A percentile compares a stretch with the other conserved stretches of the same genome.
Evolutionary conservation across 2,888 invertebrate genomes (phyloP).

Genomic region (Tetheella fluctuosa): DNA sequence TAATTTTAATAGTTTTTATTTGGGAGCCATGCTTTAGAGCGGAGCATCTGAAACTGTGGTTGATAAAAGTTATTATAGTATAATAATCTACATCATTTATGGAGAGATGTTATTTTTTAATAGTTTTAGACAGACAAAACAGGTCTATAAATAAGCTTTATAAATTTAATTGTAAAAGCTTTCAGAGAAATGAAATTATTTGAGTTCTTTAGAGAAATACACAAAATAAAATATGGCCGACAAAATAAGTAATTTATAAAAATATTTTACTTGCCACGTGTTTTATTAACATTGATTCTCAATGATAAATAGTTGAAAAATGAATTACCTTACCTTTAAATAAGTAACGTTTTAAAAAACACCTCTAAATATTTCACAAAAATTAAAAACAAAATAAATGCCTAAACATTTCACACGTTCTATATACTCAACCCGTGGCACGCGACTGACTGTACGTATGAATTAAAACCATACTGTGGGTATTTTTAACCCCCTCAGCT

Average conservation of each 20-base stretch:
- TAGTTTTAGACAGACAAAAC: not conserved
- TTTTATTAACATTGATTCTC: not conserved
- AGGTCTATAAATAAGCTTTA: not conserved
- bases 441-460: constrained; percentile 50
- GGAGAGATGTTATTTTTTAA: not conserved
- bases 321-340: no score
- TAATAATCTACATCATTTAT: not conserved
- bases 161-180: not conserved
- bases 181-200: not conserved
- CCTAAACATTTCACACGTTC: constrained; percentile 19
- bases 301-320: no score
- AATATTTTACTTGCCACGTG: constrained; percentile 1
- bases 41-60: not conserved
- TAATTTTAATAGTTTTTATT: constrained; percentile 32
- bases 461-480: constrained; percentile 43
- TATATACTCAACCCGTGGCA: constrained; percentile 32
- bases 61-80: not conserved
- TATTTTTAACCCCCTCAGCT: constrained; percentile 77
- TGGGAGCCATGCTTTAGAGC: not conserved
- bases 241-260: no score
- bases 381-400: constrained; percentile 3
- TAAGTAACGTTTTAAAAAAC: not conserved
- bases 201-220: no score
- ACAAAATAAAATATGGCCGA: no score
- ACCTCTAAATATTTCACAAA: not conserved